phyloP scores from a whole-genome alignment of 1,140 invertebrate genomes.

The Varroa destructor region DNA sequence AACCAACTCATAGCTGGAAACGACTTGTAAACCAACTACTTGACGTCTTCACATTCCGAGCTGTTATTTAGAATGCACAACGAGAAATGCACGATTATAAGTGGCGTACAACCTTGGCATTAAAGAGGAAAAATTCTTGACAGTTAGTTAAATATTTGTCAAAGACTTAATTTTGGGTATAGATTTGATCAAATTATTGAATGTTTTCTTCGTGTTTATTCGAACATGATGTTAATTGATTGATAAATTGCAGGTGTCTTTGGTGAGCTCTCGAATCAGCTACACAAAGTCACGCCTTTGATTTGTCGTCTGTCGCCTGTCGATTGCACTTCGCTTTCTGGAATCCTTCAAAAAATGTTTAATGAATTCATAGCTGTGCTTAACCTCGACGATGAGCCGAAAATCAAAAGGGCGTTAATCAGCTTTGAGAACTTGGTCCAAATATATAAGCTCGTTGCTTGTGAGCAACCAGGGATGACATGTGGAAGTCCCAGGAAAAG shows the following conservation, averaged over 20 bases:
- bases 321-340: background rate
- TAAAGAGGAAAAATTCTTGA: no score
- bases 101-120: no score
- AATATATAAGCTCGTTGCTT: background rate
- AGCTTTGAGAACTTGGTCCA: constrained; percentile 19
- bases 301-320: background rate
- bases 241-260: background rate
- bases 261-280: background rate
- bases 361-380: background rate
- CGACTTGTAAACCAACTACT: no score
- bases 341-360: constrained; percentile 13
- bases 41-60: no score
- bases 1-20: no score
- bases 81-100: no score
- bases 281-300: background rate
- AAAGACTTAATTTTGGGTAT: no score
- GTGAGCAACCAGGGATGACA: background rate
- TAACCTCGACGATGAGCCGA: background rate
- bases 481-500: constrained; percentile 9
- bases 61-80: no score
- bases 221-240: no score
- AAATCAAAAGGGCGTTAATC: background rate
- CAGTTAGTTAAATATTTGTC: no score
- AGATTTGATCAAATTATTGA: no score
- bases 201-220: no score